Evolutionary conservation across 30 jellyfish, hydroid and myxozoan species (phyloP).

Genomic region (Aurelia coerulea): DNA sequence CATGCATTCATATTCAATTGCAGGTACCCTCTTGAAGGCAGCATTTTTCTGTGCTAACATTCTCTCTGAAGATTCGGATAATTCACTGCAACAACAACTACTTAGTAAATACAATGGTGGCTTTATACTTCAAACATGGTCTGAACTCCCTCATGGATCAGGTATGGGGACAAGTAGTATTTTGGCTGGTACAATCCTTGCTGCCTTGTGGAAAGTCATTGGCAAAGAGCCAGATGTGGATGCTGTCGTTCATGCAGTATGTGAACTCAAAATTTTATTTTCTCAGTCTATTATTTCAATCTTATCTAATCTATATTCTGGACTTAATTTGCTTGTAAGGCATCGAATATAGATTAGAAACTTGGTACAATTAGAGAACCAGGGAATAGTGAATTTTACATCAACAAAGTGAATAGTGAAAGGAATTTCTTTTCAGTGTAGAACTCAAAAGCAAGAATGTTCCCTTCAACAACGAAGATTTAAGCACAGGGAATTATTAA

Average conservation of each 20-base stretch:
- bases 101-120: slow-evolving; percentile 77
- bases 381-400: too few relatives aligned
- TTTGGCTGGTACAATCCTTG: slow-evolving; percentile 86
- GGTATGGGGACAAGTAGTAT: slow-evolving; percentile 99
- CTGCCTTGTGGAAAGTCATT: slow-evolving; percentile 94
- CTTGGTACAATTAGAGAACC: too few relatives aligned
- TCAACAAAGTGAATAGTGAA: too few relatives aligned
- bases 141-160: slow-evolving; percentile 98
- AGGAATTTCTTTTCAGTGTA: too few relatives aligned
- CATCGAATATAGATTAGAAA: too few relatives aligned
- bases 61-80: slow-evolving; percentile 41
- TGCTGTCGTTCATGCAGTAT: slow-evolving; percentile 93
- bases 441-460: too few relatives aligned
- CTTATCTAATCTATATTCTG: too few relatives aligned
- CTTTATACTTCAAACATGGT: slow-evolving; percentile 92
- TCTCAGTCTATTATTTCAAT: neutral
- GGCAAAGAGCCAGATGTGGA: slow-evolving; percentile 82
- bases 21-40: slow-evolving; percentile 96
- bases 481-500: too few relatives aligned
- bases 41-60: slow-evolving; percentile 92
- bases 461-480: too few relatives aligned
- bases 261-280: neutral
- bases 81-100: slow-evolving; percentile 65
- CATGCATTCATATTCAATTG: too few relatives aligned
- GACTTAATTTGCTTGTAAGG: too few relatives aligned